Percentiles rank a stretch among this genome's conserved stretches.
Conservation (phyloP, 2,797 vertebrate species). For the Babyrousa celebensis region DNA sequence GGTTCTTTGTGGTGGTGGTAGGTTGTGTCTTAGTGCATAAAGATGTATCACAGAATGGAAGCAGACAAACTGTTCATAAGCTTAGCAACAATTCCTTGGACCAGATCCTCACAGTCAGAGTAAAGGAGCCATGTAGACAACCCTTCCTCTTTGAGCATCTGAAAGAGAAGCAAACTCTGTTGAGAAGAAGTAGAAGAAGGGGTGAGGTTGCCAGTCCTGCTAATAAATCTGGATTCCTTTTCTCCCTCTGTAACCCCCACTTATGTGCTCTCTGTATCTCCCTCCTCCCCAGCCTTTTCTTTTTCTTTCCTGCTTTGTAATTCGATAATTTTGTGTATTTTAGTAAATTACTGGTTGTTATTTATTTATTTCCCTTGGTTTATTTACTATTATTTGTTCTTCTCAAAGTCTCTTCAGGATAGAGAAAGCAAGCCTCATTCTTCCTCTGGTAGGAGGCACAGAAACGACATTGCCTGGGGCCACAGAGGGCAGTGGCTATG, state of each 20-base stretch:
- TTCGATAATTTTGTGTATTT: constrained; percentile 7
- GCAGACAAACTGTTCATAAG: not conserved
- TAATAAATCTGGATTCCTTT: not conserved
- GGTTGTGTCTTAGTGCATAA: not conserved
- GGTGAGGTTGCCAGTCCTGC: not conserved
- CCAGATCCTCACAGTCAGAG: not conserved
- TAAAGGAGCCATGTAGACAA: not conserved
- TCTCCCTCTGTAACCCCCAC: not conserved
- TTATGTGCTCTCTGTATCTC: not conserved
- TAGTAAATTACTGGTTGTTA: constrained; percentile 6
- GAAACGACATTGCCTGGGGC: not conserved
- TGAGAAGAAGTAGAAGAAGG: too few species aligned
- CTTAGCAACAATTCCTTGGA: not conserved
- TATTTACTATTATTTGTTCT: constrained; percentile 56
- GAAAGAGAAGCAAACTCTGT: not conserved
- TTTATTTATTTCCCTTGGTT: constrained; percentile 4
- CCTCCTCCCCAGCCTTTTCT: not conserved
- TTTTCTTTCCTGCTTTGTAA: constrained; percentile 24
- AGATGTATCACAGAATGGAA: not conserved
- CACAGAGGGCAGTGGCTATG: not conserved
- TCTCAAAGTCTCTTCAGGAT: not conserved
- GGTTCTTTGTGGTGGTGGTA: not conserved
- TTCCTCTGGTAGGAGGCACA: not conserved
- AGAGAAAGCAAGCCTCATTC: not conserved
- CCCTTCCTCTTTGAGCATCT: not conserved